phyloP scores from a whole-genome alignment of 30 jellyfish, hydroid and myxozoan species.

The Mastigias papua region DNA sequence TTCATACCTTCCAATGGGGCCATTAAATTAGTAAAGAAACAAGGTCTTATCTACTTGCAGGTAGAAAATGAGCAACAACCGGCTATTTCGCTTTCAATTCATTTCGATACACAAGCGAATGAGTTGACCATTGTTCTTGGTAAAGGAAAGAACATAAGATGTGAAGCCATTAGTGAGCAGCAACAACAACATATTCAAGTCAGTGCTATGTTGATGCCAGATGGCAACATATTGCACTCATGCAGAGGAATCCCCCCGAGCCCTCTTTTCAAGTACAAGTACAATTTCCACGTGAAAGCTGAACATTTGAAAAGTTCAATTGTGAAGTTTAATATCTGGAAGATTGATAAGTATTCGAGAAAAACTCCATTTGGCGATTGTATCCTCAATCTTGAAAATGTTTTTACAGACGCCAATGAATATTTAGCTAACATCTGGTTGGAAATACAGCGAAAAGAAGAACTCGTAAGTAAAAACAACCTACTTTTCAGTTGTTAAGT shows the following conservation, averaged over 20 bases:
- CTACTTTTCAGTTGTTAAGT: no score
- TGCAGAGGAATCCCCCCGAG: conserved; percentile 64
- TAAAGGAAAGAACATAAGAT: conserved; percentile 26
- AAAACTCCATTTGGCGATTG: conserved; percentile 83
- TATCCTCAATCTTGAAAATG: conserved; percentile 57
- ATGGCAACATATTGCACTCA: conserved; percentile 61
- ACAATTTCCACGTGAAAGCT: conserved; percentile 42
- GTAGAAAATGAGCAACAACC: neutral
- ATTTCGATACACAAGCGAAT: conserved; percentile 5
- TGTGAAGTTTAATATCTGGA: conserved; percentile 89
- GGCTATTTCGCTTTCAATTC: conserved; percentile 33
- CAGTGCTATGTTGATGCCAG: conserved; percentile 65
- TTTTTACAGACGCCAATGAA: conserved; percentile 12
- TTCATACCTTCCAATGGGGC: no score
- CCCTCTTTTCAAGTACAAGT: conserved; percentile 82
- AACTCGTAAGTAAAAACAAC: conserved; percentile 37
- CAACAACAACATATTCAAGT: conserved; percentile 23
- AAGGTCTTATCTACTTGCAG: neutral
- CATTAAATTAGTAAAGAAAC: no score
- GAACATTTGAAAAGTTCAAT: conserved; percentile 30
- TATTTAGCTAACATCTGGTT: conserved; percentile 33
- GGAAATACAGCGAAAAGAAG: conserved; percentile 23
- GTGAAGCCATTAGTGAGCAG: neutral
- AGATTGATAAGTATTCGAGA: conserved; percentile 75
- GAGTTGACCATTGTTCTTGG: conserved; percentile 49